Conservation (phyloP, 2,797 vertebrate genomes). For the Scarus forsteni region DNA sequence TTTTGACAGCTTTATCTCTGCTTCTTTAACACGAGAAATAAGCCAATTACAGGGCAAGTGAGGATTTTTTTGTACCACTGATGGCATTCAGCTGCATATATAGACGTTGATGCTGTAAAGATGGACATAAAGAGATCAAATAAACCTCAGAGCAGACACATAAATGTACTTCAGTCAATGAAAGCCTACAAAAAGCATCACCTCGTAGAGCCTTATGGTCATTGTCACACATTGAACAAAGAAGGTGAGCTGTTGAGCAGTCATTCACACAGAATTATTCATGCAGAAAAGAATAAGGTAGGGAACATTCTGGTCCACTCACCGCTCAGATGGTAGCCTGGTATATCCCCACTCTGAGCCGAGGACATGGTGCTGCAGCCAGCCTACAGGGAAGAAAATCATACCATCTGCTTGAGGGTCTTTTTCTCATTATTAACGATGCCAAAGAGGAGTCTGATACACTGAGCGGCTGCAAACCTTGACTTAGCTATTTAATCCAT, state of each 20-base stretch:
- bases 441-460: conserved; percentile 1
- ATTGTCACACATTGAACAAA: not conserved
- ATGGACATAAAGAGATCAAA: conserved; percentile 7
- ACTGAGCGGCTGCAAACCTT: not conserved
- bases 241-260: conserved; percentile 2
- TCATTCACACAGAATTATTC: not conserved
- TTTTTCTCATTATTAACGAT: conserved; percentile 1
- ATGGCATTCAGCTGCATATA: not conserved
- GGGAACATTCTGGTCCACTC: conserved; percentile 56
- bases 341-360: conserved; percentile 79
- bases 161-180: not conserved
- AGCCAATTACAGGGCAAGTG: conserved; percentile 29
- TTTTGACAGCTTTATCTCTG: conserved; percentile 44
- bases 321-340: conserved; percentile 88
- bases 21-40: conserved; percentile 32
- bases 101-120: conserved; percentile 5
- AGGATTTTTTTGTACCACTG: conserved; percentile 6
- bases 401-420: conserved; percentile 14
- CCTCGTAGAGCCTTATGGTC: not conserved
- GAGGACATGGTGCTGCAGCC: conserved; percentile 86
- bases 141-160: not conserved
- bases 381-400: conserved; percentile 58
- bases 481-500: too few relatives aligned
- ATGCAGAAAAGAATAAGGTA: not conserved
- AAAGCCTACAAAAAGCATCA: not conserved